phyloP scores from a whole-genome alignment of 2,113 vertebrate species.

The Coturnix japonica region DNA sequence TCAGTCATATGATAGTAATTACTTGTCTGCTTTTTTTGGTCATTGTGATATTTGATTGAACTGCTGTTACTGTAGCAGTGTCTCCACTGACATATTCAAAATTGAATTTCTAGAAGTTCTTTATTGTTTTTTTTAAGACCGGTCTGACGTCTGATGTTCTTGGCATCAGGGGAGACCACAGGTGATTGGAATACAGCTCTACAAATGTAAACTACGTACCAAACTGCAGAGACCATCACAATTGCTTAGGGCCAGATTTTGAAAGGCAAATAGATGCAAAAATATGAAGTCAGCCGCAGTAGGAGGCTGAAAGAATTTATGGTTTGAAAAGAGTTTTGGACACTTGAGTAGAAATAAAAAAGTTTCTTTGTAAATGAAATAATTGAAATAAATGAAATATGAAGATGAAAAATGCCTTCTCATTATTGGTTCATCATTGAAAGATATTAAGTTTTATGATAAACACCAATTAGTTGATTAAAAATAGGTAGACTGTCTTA shows the following conservation, averaged over 20 bases:
- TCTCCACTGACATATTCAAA: not conserved
- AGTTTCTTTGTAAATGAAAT: not conserved
- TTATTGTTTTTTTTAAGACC: not conserved
- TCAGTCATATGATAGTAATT: not conserved
- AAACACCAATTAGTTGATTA: slow-evolving; percentile 33
- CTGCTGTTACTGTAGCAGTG: not conserved
- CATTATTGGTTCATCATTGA: not conserved
- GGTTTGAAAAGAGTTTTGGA: not conserved
- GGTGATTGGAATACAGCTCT: not conserved
- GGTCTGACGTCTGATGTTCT: not conserved
- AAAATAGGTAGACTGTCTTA: slow-evolving; percentile 46
- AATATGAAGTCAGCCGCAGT: not conserved
- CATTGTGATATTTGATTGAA: not conserved
- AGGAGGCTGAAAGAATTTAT: not conserved
- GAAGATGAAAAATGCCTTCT: not conserved
- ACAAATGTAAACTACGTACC: not conserved
- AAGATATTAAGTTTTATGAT: slow-evolving; percentile 20
- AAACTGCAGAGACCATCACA: not conserved
- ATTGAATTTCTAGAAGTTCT: not conserved
- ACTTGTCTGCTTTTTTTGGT: not conserved
- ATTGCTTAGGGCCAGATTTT: not conserved
- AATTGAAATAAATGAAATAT: not conserved
- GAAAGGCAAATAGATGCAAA: not conserved
- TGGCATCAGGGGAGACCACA: not conserved
- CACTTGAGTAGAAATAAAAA: not conserved